phyloP scores from a whole-genome alignment of 2,797 vertebrate species.

The Xerus rutilus region DNA sequence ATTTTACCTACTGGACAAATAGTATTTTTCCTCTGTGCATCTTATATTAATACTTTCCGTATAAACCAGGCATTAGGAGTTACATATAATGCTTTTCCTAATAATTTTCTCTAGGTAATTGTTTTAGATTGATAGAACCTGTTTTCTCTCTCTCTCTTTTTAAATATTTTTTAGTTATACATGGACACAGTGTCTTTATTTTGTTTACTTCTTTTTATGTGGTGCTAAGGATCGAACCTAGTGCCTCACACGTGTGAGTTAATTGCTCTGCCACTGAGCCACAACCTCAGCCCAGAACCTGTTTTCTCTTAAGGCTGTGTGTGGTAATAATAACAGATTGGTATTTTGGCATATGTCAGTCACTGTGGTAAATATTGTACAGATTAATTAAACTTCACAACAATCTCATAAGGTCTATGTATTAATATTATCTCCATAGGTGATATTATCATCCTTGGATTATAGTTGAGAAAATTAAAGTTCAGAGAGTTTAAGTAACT shows the following conservation, averaged over 20 bases:
- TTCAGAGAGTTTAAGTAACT: not conserved
- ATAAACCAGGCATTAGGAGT: conserved; percentile 15
- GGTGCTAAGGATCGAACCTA: too few relatives aligned
- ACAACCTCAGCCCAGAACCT: not conserved
- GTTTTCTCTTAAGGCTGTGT: conserved; percentile 17
- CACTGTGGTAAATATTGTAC: not conserved
- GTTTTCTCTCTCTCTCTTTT: not conserved
- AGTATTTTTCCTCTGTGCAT: conserved; percentile 2
- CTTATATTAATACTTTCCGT: not conserved
- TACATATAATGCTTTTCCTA: not conserved
- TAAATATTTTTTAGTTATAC: too few relatives aligned
- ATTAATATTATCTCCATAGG: not conserved
- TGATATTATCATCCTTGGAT: not conserved
- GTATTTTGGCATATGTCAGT: conserved; percentile 12
- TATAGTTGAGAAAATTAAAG: conserved; percentile 18
- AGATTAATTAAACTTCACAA: conserved; percentile 28
- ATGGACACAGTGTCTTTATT: too few relatives aligned
- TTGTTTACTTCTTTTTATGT: too few relatives aligned
- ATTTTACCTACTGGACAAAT: conserved; percentile 36
- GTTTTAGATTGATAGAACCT: conserved; percentile 1
- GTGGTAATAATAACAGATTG: not conserved
- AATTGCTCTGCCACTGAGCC: too few relatives aligned
- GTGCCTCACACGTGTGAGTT: too few relatives aligned
- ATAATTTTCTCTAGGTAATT: conserved; percentile 26
- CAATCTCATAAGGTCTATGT: not conserved